phyloP scores from a whole-genome alignment of 2,113 vertebrate genomes.

The Pomatostomus ruficeps region DNA sequence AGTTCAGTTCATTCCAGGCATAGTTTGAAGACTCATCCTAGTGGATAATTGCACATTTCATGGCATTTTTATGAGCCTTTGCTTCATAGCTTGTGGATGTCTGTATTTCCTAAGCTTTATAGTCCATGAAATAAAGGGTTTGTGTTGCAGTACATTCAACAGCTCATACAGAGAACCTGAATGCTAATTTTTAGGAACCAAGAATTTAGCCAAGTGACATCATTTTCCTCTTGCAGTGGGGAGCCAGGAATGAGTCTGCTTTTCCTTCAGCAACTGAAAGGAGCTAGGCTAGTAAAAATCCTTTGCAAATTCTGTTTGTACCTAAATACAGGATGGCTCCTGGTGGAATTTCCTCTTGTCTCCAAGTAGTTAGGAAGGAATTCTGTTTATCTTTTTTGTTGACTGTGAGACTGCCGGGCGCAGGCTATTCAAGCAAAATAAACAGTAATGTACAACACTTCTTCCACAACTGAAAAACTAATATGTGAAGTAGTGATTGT shows the following conservation, averaged over 20 bases:
- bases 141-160: slow-evolving; percentile 59
- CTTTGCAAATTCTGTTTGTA: not conserved
- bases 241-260: not conserved
- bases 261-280: not conserved
- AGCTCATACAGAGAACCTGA: slow-evolving; percentile 53
- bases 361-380: not conserved
- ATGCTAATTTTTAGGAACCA: slow-evolving; percentile 61
- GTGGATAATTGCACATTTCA: slow-evolving; percentile 73
- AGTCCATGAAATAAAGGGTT: slow-evolving; percentile 73
- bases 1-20: slow-evolving; percentile 50
- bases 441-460: not conserved
- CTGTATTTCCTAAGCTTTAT: slow-evolving; percentile 72
- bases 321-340: not conserved
- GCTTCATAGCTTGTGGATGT: slow-evolving; percentile 71
- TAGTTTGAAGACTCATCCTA: slow-evolving; percentile 61
- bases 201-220: slow-evolving; percentile 12
- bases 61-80: slow-evolving; percentile 69
- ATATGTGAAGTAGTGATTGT: not conserved
- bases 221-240: not conserved
- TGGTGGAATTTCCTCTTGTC: not conserved
- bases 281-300: not conserved
- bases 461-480: not conserved
- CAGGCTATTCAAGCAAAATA: not conserved
- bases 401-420: not conserved
- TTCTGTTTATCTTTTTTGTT: not conserved